Base-by-base conservation (phyloP, 2,797 vertebrate species). In the Peromyscus eremicus region DNA sequence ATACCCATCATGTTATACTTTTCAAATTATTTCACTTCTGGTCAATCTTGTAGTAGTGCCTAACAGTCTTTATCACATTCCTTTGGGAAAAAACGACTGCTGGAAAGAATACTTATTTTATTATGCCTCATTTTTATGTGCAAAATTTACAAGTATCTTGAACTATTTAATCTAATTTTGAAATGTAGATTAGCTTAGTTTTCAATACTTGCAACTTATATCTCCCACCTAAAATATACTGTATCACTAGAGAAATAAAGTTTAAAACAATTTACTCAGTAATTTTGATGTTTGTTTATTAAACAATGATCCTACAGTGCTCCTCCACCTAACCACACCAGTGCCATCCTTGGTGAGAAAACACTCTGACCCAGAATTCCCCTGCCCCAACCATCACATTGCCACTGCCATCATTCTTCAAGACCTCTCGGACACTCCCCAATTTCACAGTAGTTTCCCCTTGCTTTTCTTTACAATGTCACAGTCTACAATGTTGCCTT, bases 141-240 rank as follows among this genome's bases (percentile, higher is more conserved):
- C 9, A 73, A 81, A 76, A 80, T 81, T 97, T 82, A 79, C 5
- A 62, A 91, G 23, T 23, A 82, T 60, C 52, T 71, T 88, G 60
- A 62, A 95, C 95, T 87, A 92, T 96, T 94, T 94, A 76, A 91
- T 19, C 62, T 89, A 92, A 85, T 89, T 91, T 94, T 92, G 40
- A 97, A 96, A 92, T 40, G 13, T 29, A 34, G 25, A 76, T 87
- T 60, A 19, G 49, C 57, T 95, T 93, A 87, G 84, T 92, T 64
- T 79, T 83, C 9, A 87, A 34, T 34, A 64, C 88, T 95, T 80
- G 55, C 37, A 79, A 91, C 6, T 32, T 16, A 79, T 52, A 88
- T 86, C n/a, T 57, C 21, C 40, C 17, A 68, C 40, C 57, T 76
- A 95, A 91, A 85, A 84, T 17, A 79, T 32, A 71, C 49, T 25